Percentiles rank a stretch among this genome's conserved stretches.
These are phyloP conservation scores for Grantiella picta DNA, from an alignment of 2,113 vertebrate species.

Conservation along the genomic window DNA sequence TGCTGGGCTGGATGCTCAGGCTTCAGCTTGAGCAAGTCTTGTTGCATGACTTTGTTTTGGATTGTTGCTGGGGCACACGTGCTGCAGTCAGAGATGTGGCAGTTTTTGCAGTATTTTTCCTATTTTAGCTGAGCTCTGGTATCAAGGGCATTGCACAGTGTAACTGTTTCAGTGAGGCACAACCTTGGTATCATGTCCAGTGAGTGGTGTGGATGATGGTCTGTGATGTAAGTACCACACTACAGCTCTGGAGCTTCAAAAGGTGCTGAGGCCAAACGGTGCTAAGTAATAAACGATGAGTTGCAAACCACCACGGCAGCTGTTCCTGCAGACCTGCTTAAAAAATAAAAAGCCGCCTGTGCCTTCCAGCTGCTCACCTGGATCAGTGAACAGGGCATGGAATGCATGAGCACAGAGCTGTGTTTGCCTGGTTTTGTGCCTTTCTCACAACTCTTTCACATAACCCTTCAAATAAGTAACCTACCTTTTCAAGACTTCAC, in stretches of 20 bases:
- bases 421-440: background rate
- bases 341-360: background rate
- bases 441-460: background rate
- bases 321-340: background rate
- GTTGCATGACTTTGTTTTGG: background rate
- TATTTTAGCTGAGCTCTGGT: background rate
- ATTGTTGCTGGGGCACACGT: rapidly evolving
- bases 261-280: background rate
- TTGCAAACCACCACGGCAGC: background rate
- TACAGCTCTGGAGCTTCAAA: background rate
- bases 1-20: background rate
- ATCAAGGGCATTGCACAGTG: background rate
- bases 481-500: background rate
- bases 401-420: background rate
- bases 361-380: background rate
- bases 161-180: background rate
- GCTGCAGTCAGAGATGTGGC: background rate
- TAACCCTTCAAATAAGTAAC: background rate
- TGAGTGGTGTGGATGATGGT: background rate
- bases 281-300: background rate
- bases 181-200: background rate
- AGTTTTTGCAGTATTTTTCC: background rate
- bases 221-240: background rate
- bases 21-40: background rate
- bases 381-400: background rate